Base-by-base conservation (phyloP, 1,140 invertebrate species). In the Aphelenchoides avenae region DNA sequence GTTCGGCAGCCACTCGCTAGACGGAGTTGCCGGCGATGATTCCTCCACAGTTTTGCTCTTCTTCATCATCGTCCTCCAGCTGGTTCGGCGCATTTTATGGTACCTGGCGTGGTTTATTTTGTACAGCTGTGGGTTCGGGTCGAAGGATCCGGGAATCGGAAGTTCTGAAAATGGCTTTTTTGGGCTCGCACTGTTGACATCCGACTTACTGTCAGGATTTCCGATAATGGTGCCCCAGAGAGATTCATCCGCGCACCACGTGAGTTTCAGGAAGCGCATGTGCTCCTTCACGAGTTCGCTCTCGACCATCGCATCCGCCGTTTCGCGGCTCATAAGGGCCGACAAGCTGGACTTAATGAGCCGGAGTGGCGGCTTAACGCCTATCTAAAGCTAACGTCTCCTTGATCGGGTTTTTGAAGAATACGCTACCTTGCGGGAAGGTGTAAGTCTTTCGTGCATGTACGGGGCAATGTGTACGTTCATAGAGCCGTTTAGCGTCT, bases 291-390 rank as follows among this genome's bases (percentile, higher is more conserved):
- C 34, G 11, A 18, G 31, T 43, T 26, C n/a, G 26, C 6, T 11
- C 11, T 56, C 39, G 7, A 63, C 44, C 24, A 57, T 37, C 13
- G 5, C 29, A 33, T 66, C 46, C 5, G 62, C 62, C 1, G 63
- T 22, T 64, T 64, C 63, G 31, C 61, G 57, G 36, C 44, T 33
- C 26, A 64, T 37, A 4, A 53, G 27, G 11, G 60, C 62, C 5
- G 64, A 52, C 20, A 64, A 15, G 11, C 30, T 26, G 11, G 62
- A 66, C 39, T 67, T 67, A 15, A 36, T 37, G 1, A 64, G 2
- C 18, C 41, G 41, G 13, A 63, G 31, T 9, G 37, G 61, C 24
- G 30, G 41, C 18, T 31, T 15, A 2, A 42, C 57, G 22, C 42
- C 22, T 15, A 69, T 7, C n/a, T n/a, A n/a, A n/a, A n/a, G n/a